phyloP scores from a whole-genome alignment of 2,797 vertebrate genomes.

The Martes flavigula region DNA sequence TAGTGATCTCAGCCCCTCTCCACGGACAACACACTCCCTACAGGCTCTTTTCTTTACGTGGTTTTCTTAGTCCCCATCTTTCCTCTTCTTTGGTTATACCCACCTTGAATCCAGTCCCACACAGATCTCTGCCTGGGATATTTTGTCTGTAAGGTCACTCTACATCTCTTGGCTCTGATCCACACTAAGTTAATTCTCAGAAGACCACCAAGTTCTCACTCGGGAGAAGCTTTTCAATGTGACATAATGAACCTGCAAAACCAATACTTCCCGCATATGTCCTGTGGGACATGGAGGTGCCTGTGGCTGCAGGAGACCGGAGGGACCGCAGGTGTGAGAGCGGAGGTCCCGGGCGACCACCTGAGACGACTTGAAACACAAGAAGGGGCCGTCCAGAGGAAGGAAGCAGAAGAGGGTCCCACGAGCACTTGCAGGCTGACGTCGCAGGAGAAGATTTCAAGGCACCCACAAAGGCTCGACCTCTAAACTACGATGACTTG shows the following conservation, averaged over 20 bases:
- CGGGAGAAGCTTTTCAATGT: not conserved
- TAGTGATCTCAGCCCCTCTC: too few species aligned
- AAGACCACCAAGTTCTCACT: not conserved
- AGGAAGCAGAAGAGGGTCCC: too few species aligned
- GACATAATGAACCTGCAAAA: not conserved
- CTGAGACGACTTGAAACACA: not conserved
- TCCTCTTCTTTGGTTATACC: not conserved
- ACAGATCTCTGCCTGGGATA: not conserved
- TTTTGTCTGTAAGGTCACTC: not conserved
- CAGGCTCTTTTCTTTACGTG: not conserved
- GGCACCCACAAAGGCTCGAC: too few species aligned
- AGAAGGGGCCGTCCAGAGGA: not conserved
- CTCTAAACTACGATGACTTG: not conserved
- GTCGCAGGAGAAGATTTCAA: not conserved
- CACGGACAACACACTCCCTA: accelerated
- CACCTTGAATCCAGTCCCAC: not conserved
- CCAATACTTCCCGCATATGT: not conserved
- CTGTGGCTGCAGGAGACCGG: not conserved
- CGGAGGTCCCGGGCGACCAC: not conserved
- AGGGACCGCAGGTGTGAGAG: too few species aligned
- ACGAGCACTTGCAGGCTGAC: not conserved
- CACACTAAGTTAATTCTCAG: not conserved
- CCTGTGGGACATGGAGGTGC: not conserved
- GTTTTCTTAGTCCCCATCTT: not conserved
- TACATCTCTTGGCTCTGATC: not conserved